These are phyloP conservation scores for Lasioglossum pauxillum DNA, from an alignment of 2,888 invertebrate species.

Conservation along the genomic window DNA sequence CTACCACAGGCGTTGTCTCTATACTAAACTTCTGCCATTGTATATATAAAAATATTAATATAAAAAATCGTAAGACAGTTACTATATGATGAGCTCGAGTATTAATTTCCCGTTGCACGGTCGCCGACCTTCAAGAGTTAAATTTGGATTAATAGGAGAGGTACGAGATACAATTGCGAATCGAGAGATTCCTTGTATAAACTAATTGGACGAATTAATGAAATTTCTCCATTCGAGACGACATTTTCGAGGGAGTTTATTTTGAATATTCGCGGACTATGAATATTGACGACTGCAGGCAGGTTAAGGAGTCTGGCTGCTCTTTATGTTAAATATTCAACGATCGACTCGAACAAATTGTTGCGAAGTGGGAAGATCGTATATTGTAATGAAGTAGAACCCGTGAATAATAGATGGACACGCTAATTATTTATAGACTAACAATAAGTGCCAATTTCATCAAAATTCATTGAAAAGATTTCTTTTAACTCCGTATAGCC, in stretches of 20 bases:
- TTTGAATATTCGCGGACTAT: slow-evolving; percentile 5
- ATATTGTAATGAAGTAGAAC: neutral
- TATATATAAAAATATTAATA: neutral
- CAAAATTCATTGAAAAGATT: neutral
- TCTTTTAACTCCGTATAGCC: neutral
- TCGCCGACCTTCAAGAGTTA: neutral
- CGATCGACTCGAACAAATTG: neutral
- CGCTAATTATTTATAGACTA: neutral
- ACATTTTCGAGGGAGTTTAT: neutral
- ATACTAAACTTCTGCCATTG: no score
- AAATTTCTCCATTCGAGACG: neutral
- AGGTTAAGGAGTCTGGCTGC: neutral
- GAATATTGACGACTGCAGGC: neutral
- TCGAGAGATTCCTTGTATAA: neutral
- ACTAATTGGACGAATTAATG: neutral
- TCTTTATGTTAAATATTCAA: slow-evolving; percentile 6
- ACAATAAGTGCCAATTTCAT: neutral
- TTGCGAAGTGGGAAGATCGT: neutral
- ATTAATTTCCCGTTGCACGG: neutral
- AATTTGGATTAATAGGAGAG: neutral
- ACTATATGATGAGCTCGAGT: neutral
- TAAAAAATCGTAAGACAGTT: neutral
- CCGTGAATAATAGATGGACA: neutral
- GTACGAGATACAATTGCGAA: neutral
- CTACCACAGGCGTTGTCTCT: no score